Evolutionary conservation across 2,113 vertebrate genomes (phyloP).

Genomic region (Elanoides forficatus): DNA sequence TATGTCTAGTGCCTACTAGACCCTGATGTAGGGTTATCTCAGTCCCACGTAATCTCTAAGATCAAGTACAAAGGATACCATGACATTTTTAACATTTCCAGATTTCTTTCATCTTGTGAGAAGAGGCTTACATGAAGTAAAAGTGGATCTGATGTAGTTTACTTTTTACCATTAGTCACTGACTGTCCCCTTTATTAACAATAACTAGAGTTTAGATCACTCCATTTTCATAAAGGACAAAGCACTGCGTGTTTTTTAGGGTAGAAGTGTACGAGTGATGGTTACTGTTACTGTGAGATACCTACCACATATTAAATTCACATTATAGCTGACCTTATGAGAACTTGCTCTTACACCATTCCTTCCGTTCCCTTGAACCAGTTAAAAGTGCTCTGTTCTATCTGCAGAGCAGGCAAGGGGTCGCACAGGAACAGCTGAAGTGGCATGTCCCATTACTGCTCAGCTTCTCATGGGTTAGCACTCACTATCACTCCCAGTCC

Average conservation of each 20-base stretch:
- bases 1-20: neutral
- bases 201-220: neutral
- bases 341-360: neutral
- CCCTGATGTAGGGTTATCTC: neutral
- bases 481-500: neutral
- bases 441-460: neutral
- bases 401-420: neutral
- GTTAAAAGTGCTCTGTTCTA: neutral
- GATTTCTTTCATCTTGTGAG: neutral
- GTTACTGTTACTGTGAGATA: neutral
- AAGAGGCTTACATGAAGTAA: neutral
- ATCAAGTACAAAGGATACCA: neutral
- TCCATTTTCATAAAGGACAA: neutral
- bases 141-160: neutral
- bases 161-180: neutral
- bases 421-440: neutral
- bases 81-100: neutral
- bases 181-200: neutral
- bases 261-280: neutral
- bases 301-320: neutral
- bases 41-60: neutral
- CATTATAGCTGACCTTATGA: neutral
- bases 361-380: neutral
- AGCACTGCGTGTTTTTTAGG: neutral
- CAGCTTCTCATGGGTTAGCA: neutral